phyloP scores from a whole-genome alignment of 2,797 vertebrate genomes.

The Hirundo rustica region DNA sequence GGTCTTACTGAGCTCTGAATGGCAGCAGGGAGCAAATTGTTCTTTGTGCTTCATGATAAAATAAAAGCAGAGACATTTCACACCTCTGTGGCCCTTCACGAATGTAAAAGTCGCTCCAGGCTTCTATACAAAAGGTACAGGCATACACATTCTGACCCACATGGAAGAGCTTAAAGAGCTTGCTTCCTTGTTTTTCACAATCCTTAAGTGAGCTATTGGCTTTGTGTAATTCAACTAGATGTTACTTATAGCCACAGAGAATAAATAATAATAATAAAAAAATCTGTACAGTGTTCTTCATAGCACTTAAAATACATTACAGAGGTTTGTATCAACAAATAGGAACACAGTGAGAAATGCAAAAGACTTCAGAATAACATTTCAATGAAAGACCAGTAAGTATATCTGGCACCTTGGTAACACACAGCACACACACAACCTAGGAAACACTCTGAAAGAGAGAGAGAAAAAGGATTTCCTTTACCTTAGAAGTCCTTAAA shows the following conservation, averaged over 20 bases:
- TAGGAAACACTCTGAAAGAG: background rate
- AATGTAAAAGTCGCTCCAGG: background rate
- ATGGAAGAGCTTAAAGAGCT: background rate
- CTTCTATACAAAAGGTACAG: background rate
- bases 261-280: background rate
- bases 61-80: background rate
- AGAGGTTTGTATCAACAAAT: background rate
- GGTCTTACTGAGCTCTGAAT: background rate
- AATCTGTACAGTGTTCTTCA: background rate
- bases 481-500: conserved; percentile 86
- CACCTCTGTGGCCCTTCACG: background rate
- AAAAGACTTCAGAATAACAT: background rate
- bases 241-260: background rate
- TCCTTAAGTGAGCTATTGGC: background rate
- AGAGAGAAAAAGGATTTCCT: background rate
- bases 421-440: background rate
- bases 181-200: background rate
- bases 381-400: background rate
- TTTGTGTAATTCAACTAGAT: background rate
- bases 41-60: background rate
- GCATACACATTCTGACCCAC: background rate
- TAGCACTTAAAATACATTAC: background rate
- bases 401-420: background rate
- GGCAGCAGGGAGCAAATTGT: background rate
- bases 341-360: background rate